A percentile compares a stretch with the other conserved stretches of the same genome.
phyloP scores from a whole-genome alignment of 2,888 invertebrate species.

The Nineta flava region DNA sequence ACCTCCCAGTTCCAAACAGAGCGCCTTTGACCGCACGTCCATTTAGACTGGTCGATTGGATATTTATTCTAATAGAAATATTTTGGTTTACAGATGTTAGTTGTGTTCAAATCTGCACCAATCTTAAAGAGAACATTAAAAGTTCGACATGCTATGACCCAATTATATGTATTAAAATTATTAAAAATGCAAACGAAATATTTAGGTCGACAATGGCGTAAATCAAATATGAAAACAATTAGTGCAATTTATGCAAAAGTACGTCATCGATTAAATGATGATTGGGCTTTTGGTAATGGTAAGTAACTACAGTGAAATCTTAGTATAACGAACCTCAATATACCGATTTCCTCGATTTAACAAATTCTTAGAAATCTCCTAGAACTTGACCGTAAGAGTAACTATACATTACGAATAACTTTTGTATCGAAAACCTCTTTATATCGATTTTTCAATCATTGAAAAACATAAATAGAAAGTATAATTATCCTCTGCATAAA shows the following conservation, averaged over 20 bases:
- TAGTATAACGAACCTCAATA: neutral
- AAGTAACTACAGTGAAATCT: slow-evolving; percentile 14
- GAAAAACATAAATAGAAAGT: no score
- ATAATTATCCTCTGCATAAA: no score
- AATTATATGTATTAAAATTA: slow-evolving; percentile 91
- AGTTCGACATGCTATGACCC: slow-evolving; percentile 92
- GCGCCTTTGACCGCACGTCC: no score
- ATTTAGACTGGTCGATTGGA: no score
- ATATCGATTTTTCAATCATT: no score
- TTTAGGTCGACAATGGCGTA: slow-evolving; percentile 96
- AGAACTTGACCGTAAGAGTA: no score
- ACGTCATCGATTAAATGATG: slow-evolving; percentile 90
- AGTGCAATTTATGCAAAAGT: slow-evolving; percentile 98
- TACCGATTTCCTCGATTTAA: no score
- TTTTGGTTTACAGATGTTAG: slow-evolving; percentile 57
- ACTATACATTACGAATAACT: no score
- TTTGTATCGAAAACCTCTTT: no score
- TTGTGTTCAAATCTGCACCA: slow-evolving; percentile 98
- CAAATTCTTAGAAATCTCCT: no score
- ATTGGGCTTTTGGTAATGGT: slow-evolving; percentile 99
- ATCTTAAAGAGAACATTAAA: slow-evolving; percentile 92
- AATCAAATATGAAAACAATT: slow-evolving; percentile 98
- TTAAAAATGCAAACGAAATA: slow-evolving; percentile 99
- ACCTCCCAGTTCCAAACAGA: no score
- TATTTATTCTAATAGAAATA: no score